Evolutionary conservation across 1,140 invertebrate species (phyloP), one percentile per base, ranked within the genome.

Genomic region (Panagrolaimus sp.): DNA sequence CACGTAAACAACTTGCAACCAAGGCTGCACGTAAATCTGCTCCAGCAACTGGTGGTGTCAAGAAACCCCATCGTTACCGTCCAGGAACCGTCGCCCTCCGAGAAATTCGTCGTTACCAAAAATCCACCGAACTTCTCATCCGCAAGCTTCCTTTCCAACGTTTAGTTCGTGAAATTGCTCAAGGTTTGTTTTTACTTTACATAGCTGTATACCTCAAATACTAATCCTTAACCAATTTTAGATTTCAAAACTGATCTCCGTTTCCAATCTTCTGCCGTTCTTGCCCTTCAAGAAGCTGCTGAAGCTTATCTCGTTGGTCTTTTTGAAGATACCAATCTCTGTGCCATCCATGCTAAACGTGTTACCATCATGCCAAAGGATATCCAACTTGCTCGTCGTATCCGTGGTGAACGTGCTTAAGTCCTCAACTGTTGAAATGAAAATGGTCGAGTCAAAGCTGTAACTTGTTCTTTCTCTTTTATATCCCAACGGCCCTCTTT

Each of bases 321-420:
- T 13, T 93, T 83, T 87, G 92, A 94, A 88, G 91, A 93, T 84
- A 92, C 91, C 69, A 93, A 93, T 85, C 87, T 93, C 87, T 93
- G 91, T 85, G 91, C 91, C 72, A 93, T 93, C 84, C 92, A 94
- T 81, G 92, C 92, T 70, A 93, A 93, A 84, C 88, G 92, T 80
- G 92, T 95, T 31, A 94, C 92, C 72, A 93, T 95, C 81, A 94
- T 93, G 92, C 91, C 92, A 64, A 94, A 93, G 86, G 92, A 94
- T 82, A 93, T 94, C 78, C 92, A 94, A 84, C 85, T 92, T 11
- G 51, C 51, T 13, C 51, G 51, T 13, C 51, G 51, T 16, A 57
- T 57, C 51, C 51, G 51, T 57, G 51, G 51, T 57, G 51, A 57
- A 57, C 51, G 51, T 27, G 51, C 51, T n/a, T 57, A 57, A 57